A percentile compares a stretch with the other conserved stretches of the same genome.
phyloP scores from a whole-genome alignment of 1,140 invertebrate species.

The Carposina sasakii region DNA sequence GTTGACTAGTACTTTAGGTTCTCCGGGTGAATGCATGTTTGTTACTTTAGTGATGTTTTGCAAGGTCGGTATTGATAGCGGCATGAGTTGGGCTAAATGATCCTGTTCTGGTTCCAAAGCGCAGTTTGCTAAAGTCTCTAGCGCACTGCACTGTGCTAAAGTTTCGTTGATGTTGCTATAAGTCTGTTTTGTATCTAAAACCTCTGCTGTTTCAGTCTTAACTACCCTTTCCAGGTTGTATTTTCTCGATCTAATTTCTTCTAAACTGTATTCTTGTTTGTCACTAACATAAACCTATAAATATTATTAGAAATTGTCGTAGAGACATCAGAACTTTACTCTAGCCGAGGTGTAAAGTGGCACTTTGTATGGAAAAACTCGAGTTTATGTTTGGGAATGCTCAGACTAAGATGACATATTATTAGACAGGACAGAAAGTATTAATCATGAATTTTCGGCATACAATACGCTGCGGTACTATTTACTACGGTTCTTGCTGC shows the following conservation, averaged over 20 bases:
- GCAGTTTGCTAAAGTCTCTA: conserved; percentile 66
- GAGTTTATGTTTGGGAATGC: not conserved
- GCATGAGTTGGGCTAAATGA: conserved; percentile 61
- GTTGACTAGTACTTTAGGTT: conserved; percentile 63
- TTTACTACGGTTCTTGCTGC: too few species aligned
- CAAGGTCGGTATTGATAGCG: conserved; percentile 52
- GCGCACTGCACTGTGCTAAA: conserved; percentile 57
- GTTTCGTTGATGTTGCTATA: conserved; percentile 54
- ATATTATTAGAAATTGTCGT: too few species aligned
- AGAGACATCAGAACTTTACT: too few species aligned
- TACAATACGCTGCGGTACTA: too few species aligned
- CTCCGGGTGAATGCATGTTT: conserved; percentile 62
- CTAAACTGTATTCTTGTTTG: conserved; percentile 78
- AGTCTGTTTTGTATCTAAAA: conserved; percentile 28
- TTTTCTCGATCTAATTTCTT: conserved; percentile 76
- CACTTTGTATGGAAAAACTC: too few species aligned
- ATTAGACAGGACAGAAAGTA: not conserved
- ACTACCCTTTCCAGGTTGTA: conserved; percentile 48
- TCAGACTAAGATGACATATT: not conserved
- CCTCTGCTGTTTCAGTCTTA: conserved; percentile 38
- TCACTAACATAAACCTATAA: conserved; percentile 75
- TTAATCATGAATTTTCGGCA: too few species aligned
- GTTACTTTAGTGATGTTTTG: conserved; percentile 64
- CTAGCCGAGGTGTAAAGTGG: too few species aligned
- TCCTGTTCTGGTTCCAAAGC: conserved; percentile 62